Evolutionary conservation across 23 tunicate genomes (phyloP), one percentile per base, ranked within the genome.

Genomic region (Ascidia mentula): DNA sequence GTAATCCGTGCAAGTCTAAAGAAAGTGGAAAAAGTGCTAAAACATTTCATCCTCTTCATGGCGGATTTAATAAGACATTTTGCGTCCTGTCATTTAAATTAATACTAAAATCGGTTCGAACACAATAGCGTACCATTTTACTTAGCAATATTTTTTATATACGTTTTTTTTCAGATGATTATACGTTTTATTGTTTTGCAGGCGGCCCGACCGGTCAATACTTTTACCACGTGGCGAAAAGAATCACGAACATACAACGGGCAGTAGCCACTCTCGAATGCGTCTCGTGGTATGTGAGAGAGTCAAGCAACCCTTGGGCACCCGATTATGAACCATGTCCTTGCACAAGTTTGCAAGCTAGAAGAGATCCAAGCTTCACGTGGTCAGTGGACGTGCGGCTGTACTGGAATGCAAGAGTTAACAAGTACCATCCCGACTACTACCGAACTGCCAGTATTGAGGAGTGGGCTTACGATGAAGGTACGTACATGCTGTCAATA

Each of bases 381-480:
- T 18, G 13, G 13, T 69, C 73, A 24, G 73, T 69, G 22, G 73
- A 69, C 13, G 22, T 17, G 13, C 26, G 26, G 22, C 73, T 69
- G 28, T 24, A 69, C n/a, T 18, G 13, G 30, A 24, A 24, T 12
- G 30, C 26, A 12, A 18, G 26, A 12, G 22, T 12, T 18, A 24
- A 24, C 13, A 12, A 69, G 22, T 69, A 31, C 31, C 18, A 45
- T 45, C 60, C 60, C 18, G 60, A 18, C 60, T 69, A 31, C 31
- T 69, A 12, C 13, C 22, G 30, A 12, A 17, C n/a, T 12, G n/a
- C 30, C n/a, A 69, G 28, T 12, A 69, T 31, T 33, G 71, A 40
- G 15, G 80, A 77, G 71, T 77, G 80, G 80, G 42, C 31, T 18
- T 77, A 24, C 15, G 80, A 77, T 40, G 32, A 42, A 40, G 42